phyloP scores from a whole-genome alignment of 1,140 invertebrate genomes.

The Scaptomyza pallida region DNA sequence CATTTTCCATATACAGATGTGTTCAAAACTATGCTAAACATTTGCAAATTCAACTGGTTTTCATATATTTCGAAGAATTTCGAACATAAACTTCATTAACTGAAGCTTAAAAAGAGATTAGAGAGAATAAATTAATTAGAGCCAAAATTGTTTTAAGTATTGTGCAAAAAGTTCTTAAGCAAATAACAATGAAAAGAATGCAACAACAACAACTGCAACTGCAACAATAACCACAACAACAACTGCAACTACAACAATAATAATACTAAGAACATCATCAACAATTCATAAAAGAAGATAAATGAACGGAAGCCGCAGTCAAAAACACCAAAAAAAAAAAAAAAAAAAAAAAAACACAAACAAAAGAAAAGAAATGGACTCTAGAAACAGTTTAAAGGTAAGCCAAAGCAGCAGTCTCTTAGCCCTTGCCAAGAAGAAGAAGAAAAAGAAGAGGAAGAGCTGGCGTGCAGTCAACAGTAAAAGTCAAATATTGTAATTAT shows the following conservation, averaged over 20 bases:
- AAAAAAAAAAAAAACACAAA: conserved; percentile 4
- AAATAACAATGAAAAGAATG: conserved; percentile 10
- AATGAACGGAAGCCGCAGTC: conserved; percentile 55
- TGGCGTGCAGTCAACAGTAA: conserved; percentile 78
- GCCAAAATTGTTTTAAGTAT: no score
- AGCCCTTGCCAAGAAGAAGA: not conserved
- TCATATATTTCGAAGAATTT: no score
- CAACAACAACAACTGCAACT: not conserved
- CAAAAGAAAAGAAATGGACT: conserved; percentile 8
- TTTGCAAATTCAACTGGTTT: no score
- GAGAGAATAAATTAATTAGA: no score
- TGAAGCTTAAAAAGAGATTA: no score
- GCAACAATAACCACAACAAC: conserved; percentile 14
- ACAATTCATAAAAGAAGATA: conserved; percentile 62
- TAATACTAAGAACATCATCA: conserved; percentile 14
- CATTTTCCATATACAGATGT: no score
- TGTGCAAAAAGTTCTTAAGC: conserved; percentile 6
- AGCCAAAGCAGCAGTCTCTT: not conserved
- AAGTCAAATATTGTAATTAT: conserved; percentile 82
- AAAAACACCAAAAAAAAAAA: conserved; percentile 9
- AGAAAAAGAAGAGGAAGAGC: not conserved
- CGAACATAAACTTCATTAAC: no score
- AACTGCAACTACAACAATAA: not conserved
- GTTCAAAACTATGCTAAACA: no score
- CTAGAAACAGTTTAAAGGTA: conserved; percentile 4